phyloP scores from a whole-genome alignment of 2,888 invertebrate genomes.

The Iphiclides podalirius region DNA sequence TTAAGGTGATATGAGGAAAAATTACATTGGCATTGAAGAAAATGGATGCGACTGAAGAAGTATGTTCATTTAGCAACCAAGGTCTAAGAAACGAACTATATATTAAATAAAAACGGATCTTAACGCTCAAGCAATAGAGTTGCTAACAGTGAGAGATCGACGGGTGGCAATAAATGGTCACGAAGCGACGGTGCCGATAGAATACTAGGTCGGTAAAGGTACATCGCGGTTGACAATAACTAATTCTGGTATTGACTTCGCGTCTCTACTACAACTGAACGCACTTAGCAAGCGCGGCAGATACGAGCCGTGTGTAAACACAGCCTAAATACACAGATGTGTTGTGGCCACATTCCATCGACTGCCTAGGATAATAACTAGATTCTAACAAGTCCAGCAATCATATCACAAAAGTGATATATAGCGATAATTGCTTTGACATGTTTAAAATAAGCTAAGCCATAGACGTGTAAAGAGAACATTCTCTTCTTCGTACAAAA shows the following conservation, averaged over 20 bases:
- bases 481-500: too few species aligned
- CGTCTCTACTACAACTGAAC: conserved; percentile 29
- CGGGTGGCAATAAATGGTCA: not conserved
- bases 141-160: not conserved
- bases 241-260: conserved; percentile 18
- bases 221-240: conserved; percentile 12
- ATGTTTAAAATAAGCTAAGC: not conserved
- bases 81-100: not conserved
- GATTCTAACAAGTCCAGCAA: not conserved
- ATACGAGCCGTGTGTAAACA: conserved; percentile 36
- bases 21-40: conserved; percentile 6
- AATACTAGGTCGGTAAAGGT: conserved; percentile 7
- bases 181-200: conserved; percentile 7
- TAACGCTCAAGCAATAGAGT: not conserved
- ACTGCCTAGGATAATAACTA: not conserved
- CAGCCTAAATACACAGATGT: conserved; percentile 39
- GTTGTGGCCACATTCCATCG: conserved; percentile 7
- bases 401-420: not conserved
- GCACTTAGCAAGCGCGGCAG: conserved; percentile 31
- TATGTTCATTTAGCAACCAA: not conserved
- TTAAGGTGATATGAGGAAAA: not conserved
- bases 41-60: conserved; percentile 1
- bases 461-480: too few species aligned
- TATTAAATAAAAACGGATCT: not conserved
- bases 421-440: not conserved